Evolutionary conservation across 2,797 vertebrate species (phyloP), one percentile per base, ranked within the genome.

Genomic region (Xyrichtys novacula): DNA sequence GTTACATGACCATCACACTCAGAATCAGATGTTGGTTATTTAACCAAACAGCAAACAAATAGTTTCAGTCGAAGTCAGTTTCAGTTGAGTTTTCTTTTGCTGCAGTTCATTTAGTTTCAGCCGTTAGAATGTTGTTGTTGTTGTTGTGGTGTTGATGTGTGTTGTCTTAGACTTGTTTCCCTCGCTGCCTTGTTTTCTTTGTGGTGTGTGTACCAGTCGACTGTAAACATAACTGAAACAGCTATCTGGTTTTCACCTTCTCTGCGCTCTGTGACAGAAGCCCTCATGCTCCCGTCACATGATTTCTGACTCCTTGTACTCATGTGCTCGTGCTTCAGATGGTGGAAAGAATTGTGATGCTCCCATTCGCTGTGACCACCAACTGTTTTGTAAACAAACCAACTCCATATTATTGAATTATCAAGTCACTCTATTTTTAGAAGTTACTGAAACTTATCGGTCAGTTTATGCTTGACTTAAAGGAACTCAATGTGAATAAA

Each of bases 101-200:
- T 56, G 68, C 38, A 71, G 65, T 67, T 56, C 19, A 55, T 43
- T 44, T 44, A 56, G 31, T 76, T 74, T 54, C 78, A 72, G 47
- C 59, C 42, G 31, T 60, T 64, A 28, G 31, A 31, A 31, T 7
- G 31, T 7, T 7, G 31, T 31, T 31, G 7, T 31, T 31, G 3
- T 3, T 60, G 74, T 47, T 59, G 49, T 46, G 55, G 50, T 16
- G 7, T 26, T 38, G 29, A 20, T 74, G 59, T 57, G 34, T 12
- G 23, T 39, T 64, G 29, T 44, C 36, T 10, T 20, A 19, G 42
- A 61, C 44, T 43, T 40, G 3, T 28, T 17, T 40, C 3, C 56
- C 55, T 10, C 22, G 39, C 7, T 53, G 4, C 44, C 32, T 36
- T 48, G 10, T 10, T 76, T 44, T 12, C 2, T 19, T 32, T 60